A percentile compares a stretch with the other conserved stretches of the same genome.
phyloP scores from a whole-genome alignment of 53 echinoderm and acorn worm species.

The Henricia sp. region DNA sequence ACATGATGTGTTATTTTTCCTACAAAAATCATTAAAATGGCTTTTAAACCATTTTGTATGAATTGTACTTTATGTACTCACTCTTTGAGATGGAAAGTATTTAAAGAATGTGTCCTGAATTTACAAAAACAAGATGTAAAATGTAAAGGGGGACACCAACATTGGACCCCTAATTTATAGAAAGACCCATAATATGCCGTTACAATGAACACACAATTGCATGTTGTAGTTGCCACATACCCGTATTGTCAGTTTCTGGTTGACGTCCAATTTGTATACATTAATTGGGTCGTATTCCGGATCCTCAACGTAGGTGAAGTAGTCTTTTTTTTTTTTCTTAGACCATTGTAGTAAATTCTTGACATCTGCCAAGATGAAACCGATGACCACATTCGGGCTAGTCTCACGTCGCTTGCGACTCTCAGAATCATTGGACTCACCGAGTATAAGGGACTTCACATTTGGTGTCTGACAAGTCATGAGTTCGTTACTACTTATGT shows the following conservation, averaged over 20 bases:
- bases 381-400: slow-evolving; percentile 1
- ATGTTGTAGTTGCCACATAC: background rate
- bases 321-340: slow-evolving; percentile 1
- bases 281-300: slow-evolving; percentile 56
- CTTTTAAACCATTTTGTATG: too few species aligned
- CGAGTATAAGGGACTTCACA: background rate
- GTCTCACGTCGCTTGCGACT: background rate
- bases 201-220: background rate
- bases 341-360: slow-evolving; percentile 11
- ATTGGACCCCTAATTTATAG: background rate
- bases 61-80: too few species aligned
- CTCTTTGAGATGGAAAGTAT: too few species aligned
- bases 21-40: too few species aligned
- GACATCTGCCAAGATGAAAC: slow-evolving; percentile 59
- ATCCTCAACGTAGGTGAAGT: slow-evolving; percentile 53
- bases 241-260: slow-evolving; percentile 20
- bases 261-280: background rate
- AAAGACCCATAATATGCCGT: background rate
- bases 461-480: slow-evolving; percentile 46
- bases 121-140: too few species aligned
- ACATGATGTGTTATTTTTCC: too few species aligned
- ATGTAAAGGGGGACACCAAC: too few species aligned
- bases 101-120: too few species aligned
- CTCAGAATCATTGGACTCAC: too few species aligned
- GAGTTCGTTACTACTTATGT: background rate